Base-by-base conservation (phyloP, 2,113 vertebrate species). In the Halcyon malimbica region DNA sequence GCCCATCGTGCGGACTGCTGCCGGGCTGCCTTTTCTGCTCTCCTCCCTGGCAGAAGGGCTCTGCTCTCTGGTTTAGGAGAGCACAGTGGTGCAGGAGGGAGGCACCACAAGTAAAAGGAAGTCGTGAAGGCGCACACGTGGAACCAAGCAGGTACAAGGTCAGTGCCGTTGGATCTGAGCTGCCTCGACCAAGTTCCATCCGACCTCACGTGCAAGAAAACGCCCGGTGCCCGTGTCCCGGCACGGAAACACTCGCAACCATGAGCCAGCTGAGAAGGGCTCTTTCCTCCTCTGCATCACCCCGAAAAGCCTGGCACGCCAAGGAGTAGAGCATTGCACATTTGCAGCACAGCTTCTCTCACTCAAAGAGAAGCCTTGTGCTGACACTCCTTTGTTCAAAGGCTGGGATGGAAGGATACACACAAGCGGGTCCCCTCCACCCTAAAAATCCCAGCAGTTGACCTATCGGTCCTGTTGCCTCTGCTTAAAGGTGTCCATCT, bases 81-180 rank as follows among this genome's bases (percentile, higher is more conserved):
- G 9, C 13, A 16, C 14, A 1, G 48, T 13, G 7, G 39, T 0
- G 0, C 2, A 35, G 7, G 24, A 67, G 20, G 33, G 35, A 74
- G 18, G 33, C 1, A 1, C 41, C 9, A 44, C 28, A 42, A 35
- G 50, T 28, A 21, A n/a, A 59, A 15, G 18, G 29, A 65, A 41
- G 14, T 35, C 1, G 0, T 4, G 11, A 5, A 29, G 81, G 18
- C 10, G 41, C 13, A 1, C 0, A 1, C 0, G 4, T 10, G 37
- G 37, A 86, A 79, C 17, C 37, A 56, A 35, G 9, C 33, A 46
- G 33, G 37, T 18, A 8, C 7, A 20, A 29, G 10, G 24, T 28
- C 29, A 67, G 33, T 16, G 37, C 39, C 10, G 1, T 0, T 4
- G 63, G 19, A n/a, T 19, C 25, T 5, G 28, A 41, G 18, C 29